Base-by-base conservation (phyloP, 2,888 invertebrate species). In the Tenthredo distinguenda region DNA sequence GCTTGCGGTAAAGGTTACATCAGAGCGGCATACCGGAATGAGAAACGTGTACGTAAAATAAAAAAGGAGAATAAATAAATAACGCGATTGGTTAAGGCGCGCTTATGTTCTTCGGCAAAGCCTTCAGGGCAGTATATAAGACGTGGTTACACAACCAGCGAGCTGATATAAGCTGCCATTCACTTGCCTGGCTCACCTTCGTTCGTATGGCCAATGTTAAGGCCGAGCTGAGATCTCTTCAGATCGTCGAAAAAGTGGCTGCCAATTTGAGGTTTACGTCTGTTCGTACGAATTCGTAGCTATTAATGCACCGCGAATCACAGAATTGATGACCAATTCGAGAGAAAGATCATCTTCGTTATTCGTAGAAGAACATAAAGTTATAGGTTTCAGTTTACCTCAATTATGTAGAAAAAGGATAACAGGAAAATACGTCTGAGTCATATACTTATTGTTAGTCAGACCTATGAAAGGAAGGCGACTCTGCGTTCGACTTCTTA, bases 111-210 rank as follows among this genome's bases (percentile, higher is more conserved):
- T 62, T 50, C 4, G 34, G 81, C n/a, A 62, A 62, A 81, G 81
- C 81, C 81, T 62, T 31, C 58, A 15, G 81, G 58, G 62, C 62
- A 81, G 21, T 81, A 40, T 81, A 62, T 21, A 74, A 74, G 18
- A 81, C 40, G 7, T 40, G 81, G 81, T 81, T 81, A 81, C 81
- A 81, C 81, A 81, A 81, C 10, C 62, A 40, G 5, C 21, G 58
- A 62, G 81, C 58, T 81, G 81, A 81, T 81, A 62, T 81, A 81
- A 62, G 62, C 81, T 37, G 58, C 81, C 81, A 81, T 81, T 81
- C 58, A 81, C 62, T 81, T 31, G 81, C 10, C 37, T 40, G 26
- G 37, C 21, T 81, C 81, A 62, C 62, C 62, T 58, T 40, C 62
- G 1, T 81, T 40, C 1, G 12, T 26, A 26, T 31, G 81, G 81